Percentiles rank a stretch among this genome's conserved stretches.
These are phyloP conservation scores for Crocodylus rhombifer DNA, from an alignment of 2,797 vertebrate genomes.

Conservation along the genomic window DNA sequence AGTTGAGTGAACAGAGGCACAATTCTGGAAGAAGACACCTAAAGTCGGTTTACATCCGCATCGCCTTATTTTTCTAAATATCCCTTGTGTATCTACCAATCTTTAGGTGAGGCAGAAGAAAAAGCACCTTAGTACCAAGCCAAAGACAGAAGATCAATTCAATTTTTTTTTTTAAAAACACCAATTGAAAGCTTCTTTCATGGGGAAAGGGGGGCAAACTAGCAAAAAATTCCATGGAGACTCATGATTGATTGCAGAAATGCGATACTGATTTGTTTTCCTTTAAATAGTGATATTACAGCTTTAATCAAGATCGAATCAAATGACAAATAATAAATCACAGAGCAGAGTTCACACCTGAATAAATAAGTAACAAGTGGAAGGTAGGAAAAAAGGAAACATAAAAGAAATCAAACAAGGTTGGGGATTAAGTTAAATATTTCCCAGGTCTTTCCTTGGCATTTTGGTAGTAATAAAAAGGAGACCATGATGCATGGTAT, in stretches of 20 bases:
- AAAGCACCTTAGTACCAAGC: background rate
- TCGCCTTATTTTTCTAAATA: background rate
- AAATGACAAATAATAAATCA: conserved; percentile 60
- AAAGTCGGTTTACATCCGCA: no score
- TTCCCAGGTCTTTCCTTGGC: background rate
- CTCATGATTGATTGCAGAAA: conserved; percentile 52
- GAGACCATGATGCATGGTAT: accelerated
- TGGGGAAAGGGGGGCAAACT: background rate
- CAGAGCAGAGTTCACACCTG: background rate
- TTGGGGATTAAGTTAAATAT: background rate
- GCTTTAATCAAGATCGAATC: conserved; percentile 68
- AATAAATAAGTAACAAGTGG: conserved; percentile 22
- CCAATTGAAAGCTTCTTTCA: background rate
- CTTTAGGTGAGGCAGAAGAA: background rate
- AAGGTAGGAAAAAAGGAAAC: background rate
- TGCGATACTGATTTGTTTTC: conserved; percentile 57
- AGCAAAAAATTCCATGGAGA: conserved; percentile 30
- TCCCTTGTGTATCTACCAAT: background rate
- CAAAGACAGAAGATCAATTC: background rate
- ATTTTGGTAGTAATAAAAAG: background rate
- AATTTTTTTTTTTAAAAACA: background rate
- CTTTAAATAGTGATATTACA: conserved; percentile 56
- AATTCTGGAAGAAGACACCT: no score
- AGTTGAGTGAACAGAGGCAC: no score
- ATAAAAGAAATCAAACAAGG: background rate